Evolutionary conservation across 2,888 invertebrate species (phyloP), one percentile per base, ranked within the genome.

Genomic region (Caenorhabditis sp.): DNA sequence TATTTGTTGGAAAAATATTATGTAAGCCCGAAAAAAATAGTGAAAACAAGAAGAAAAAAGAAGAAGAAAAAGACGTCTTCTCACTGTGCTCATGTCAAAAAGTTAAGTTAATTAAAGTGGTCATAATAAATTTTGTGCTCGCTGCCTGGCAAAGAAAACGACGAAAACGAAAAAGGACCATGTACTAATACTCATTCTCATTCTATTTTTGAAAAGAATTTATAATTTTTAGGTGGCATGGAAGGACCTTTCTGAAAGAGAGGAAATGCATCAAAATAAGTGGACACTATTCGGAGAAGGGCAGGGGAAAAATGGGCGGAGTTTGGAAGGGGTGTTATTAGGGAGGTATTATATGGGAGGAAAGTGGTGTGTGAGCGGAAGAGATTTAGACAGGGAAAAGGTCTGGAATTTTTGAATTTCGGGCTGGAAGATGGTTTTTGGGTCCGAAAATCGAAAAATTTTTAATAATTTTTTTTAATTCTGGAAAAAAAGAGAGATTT

Each of bases 91-190:
- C 8, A 58, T 14, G 10, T 31, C 58, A 53, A 66, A 66, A 70
- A 58, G 66, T 70, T 70, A 70, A 70, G 59, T 66, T 70, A 70
- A 70, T 70, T 70, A 70, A 70, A 70, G 53, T 65, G 59, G 66
- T 66, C 58, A 70, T 66, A 70, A 63, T 70, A 66, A 70, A 70
- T 70, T 70, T 61, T 64, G 4, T 5, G 12, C 5, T 50, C 50
- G 5, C 21, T 21, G 8, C 21, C 21, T 19, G 51, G 21, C 19
- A 43, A 43, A 43, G 43, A 23, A 21, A n/a, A n/a, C n/a, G n/a
- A n/a, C n/a, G n/a, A n/a, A n/a, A n/a, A n/a, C 21, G 53, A 21
- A 24, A 53, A 53, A 24, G 24, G 21, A 53, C 8, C 8, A 53
- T 53, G 21, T 23, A 17, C 43, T 43, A 6, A 17, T 43, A 10